A percentile compares a stretch with the other conserved stretches of the same genome.
Conservation (phyloP, 1,140 invertebrate species). For the Meloidogyne floridensis region DNA sequence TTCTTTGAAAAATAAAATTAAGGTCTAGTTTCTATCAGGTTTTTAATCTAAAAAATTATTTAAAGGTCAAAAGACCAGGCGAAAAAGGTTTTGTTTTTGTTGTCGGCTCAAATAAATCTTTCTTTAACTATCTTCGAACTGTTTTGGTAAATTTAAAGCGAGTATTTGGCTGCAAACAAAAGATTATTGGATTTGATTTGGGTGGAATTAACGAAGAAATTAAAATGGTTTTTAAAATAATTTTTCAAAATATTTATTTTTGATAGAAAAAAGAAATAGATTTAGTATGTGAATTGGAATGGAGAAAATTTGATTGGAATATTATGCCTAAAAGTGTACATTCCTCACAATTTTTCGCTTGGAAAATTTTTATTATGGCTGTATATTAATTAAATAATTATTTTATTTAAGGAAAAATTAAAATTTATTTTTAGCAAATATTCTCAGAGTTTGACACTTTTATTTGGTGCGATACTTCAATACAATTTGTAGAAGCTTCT, state of each 20-base stretch:
- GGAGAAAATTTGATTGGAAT: conserved; percentile 4
- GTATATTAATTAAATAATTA: not conserved
- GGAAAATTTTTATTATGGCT: conserved; percentile 11
- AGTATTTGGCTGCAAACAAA: not conserved
- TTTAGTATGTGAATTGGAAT: not conserved
- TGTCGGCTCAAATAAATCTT: not conserved
- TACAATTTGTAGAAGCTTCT: not conserved
- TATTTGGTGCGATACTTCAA: conserved; percentile 16
- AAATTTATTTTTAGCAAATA: conserved; percentile 10
- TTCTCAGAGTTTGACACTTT: conserved; percentile 11
- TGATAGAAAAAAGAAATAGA: not conserved
- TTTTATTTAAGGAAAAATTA: not conserved
- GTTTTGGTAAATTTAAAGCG: not conserved
- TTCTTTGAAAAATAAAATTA: not conserved
- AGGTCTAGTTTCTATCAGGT: not conserved
- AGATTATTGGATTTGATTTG: not conserved
- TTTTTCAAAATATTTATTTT: not conserved
- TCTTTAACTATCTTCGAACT: not conserved
- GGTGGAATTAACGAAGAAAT: not conserved
- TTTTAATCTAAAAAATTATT: no score
- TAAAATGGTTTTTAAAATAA: not conserved
- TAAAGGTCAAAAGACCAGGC: not conserved
- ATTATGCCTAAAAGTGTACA: not conserved
- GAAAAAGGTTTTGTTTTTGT: not conserved
- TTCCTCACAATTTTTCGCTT: conserved; percentile 3